Conservation (phyloP, 2,113 vertebrate species). For the Sula dactylatra region DNA sequence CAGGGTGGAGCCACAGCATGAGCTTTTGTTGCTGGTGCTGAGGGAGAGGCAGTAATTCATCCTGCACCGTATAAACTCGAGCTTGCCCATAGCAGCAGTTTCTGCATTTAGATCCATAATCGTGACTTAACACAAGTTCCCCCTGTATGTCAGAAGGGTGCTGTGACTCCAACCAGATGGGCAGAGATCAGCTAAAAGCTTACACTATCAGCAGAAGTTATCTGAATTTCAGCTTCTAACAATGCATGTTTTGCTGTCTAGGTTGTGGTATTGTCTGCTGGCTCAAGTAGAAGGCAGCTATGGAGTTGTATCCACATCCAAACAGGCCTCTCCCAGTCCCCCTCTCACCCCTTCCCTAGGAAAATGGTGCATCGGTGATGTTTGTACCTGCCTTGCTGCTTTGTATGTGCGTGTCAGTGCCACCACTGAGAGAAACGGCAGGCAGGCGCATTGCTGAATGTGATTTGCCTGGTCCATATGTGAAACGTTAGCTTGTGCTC, state of each 20-base stretch:
- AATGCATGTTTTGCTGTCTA: background rate
- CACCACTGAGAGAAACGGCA: background rate
- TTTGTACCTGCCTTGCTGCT: background rate
- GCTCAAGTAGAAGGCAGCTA: background rate
- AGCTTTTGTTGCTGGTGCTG: background rate
- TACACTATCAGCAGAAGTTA: background rate
- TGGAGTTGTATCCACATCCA: background rate
- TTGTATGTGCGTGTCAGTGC: background rate
- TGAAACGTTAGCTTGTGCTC: background rate
- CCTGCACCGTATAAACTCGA: background rate
- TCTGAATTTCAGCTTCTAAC: background rate
- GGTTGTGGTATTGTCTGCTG: background rate
- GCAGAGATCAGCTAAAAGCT: background rate
- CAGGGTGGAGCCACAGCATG: background rate
- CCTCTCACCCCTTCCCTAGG: background rate
- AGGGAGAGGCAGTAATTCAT: background rate
- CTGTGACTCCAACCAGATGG: background rate
- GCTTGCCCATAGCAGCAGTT: background rate
- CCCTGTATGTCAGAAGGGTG: background rate
- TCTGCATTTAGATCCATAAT: background rate
- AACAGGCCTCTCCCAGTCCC: background rate
- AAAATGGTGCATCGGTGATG: background rate
- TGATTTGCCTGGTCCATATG: background rate
- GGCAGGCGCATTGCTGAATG: background rate
- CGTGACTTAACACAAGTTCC: background rate